A percentile compares a stretch with the other conserved stretches of the same genome.
Conservation (phyloP, 35 echinoderm and acorn worm genomes). For the Lytechinus pictus region DNA sequence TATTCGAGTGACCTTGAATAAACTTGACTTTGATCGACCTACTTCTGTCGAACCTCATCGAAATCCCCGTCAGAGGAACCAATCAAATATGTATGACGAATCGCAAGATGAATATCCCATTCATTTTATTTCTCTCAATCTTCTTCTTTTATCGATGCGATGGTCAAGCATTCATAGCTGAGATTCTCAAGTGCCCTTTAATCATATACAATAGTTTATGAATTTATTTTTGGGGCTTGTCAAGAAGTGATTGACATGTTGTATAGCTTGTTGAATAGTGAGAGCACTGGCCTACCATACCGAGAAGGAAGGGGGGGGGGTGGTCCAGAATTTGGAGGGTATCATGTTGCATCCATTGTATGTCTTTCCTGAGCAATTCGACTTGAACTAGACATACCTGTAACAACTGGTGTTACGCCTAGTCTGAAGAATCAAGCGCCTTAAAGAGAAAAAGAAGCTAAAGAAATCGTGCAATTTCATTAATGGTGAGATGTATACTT, state of each 20-base stretch:
- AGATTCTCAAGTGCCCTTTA: background rate
- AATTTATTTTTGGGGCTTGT: background rate
- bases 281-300: too few relatives aligned
- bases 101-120: background rate
- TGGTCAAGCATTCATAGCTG: background rate
- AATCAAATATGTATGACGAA: background rate
- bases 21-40: slow-evolving; percentile 2
- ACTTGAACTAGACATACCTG: background rate
- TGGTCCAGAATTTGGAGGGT: background rate
- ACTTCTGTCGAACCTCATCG: background rate
- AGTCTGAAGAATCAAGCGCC: background rate
- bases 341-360: background rate
- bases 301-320: background rate
- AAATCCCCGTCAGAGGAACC: background rate
- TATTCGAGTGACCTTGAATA: background rate
- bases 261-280: background rate
- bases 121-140: background rate
- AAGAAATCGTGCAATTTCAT: too few relatives aligned
- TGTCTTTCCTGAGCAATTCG: background rate
- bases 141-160: background rate
- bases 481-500: too few relatives aligned
- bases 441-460: background rate
- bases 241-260: background rate
- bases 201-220: background rate
- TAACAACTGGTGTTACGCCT: background rate